These are phyloP conservation scores for Cataglyphis albicans DNA, from an alignment of 2,888 invertebrate species.

Conservation along the genomic window DNA sequence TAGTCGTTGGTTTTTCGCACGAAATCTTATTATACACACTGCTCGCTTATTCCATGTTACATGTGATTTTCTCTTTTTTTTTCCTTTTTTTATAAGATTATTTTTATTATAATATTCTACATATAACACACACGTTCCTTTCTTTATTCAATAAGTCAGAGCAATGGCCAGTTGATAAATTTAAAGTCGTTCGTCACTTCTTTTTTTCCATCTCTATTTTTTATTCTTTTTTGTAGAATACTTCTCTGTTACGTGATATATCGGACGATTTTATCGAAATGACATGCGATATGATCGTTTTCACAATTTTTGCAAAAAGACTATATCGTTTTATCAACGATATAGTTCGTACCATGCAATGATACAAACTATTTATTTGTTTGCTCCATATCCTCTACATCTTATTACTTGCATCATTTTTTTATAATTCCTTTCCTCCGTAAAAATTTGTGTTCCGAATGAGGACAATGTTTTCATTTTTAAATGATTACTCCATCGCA, in stretches of 20 bases:
- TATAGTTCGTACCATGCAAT: constrained; percentile 74
- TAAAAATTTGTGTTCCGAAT: constrained; percentile 61
- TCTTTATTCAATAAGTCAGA: constrained; percentile 78
- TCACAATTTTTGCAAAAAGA: constrained; percentile 66
- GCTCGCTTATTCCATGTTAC: constrained; percentile 60
- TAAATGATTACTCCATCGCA: constrained; percentile 1
- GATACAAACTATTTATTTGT: constrained; percentile 73
- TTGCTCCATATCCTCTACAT: constrained; percentile 53
- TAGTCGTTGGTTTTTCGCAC: constrained; percentile 77
- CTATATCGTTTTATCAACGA: constrained; percentile 74
- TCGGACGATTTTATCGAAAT: constrained; percentile 12
- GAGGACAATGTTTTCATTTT: constrained; percentile 40
- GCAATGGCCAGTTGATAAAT: constrained; percentile 78
- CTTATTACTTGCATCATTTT: constrained; percentile 56
- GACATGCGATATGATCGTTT: constrained; percentile 45
- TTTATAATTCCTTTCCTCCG: constrained; percentile 63
- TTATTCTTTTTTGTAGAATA: constrained; percentile 17
- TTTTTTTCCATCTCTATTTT: not conserved
- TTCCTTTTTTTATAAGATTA: constrained; percentile 69
- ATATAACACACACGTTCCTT: constrained; percentile 73
- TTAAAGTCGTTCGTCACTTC: constrained; percentile 57
- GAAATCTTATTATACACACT: constrained; percentile 76
- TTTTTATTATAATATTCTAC: constrained; percentile 76
- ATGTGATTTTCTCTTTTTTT: constrained; percentile 65
- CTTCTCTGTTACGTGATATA: constrained; percentile 8